A percentile compares a stretch with the other conserved stretches of the same genome.
Evolutionary conservation across 2,797 vertebrate genomes (phyloP).

Genomic region (Anas bernieri): DNA sequence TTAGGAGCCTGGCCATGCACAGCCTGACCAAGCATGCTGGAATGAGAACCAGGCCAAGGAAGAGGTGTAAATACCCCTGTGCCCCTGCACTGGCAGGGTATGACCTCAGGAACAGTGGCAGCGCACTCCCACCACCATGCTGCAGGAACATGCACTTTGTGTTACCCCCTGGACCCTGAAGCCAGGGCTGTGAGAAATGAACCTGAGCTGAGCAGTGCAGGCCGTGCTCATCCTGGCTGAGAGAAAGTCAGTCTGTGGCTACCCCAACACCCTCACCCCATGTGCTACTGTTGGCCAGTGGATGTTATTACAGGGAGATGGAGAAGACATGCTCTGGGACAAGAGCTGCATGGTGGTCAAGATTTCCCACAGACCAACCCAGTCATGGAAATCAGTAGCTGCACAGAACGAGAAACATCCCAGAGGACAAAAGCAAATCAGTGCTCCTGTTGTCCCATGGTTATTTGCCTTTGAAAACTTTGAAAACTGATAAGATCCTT

Average conservation of each 20-base stretch:
- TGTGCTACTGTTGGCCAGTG: no score
- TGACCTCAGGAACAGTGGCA: neutral
- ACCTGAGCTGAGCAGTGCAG: no score
- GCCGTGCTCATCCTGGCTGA: neutral
- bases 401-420: neutral
- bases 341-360: neutral
- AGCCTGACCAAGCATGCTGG: no score
- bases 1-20: neutral
- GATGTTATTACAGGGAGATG: neutral
- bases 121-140: neutral
- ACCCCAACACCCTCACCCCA: neutral
- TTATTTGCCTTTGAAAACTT: neutral
- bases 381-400: neutral
- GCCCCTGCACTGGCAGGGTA: no score
- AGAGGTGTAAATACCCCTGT: neutral
- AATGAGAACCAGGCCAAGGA: neutral
- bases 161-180: accelerated
- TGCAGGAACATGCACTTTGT: accelerated
- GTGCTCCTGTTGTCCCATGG: neutral
- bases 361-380: neutral
- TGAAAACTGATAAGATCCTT: neutral
- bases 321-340: accelerated
- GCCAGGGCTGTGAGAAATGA: no score
- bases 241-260: neutral
- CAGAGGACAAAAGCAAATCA: neutral